A percentile compares a stretch with the other conserved stretches of the same genome.
phyloP scores from a whole-genome alignment of 2,113 vertebrate species.

The Lophotis ruficrista region DNA sequence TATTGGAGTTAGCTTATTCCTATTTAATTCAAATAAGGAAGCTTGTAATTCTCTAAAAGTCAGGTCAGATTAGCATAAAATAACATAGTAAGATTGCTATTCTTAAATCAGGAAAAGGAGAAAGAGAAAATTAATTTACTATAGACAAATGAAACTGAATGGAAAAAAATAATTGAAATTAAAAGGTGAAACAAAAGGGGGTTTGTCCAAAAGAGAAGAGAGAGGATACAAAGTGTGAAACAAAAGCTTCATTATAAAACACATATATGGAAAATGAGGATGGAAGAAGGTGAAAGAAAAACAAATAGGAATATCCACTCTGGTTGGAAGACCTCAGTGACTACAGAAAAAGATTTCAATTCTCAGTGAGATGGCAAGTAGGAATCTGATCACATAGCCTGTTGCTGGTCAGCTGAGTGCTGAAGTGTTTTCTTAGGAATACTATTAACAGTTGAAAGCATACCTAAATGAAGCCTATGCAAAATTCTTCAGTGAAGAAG shows the following conservation, averaged over 20 bases:
- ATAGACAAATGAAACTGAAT: not conserved
- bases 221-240: not conserved
- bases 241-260: not conserved
- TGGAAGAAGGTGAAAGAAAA: not conserved
- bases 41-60: not conserved
- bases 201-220: not conserved
- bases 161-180: not conserved
- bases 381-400: not conserved
- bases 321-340: not conserved
- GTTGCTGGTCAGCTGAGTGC: not conserved
- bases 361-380: not conserved
- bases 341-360: not conserved
- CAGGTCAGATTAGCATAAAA: not conserved
- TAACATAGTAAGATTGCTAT: not conserved
- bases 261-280: not conserved
- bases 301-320: not conserved
- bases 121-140: not conserved
- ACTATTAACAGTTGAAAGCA: not conserved
- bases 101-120: not conserved
- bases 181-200: not conserved
- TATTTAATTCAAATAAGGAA: slow-evolving; percentile 29
- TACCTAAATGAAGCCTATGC: not conserved
- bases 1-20: not conserved
- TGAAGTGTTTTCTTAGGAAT: not conserved
- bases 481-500: not conserved